These are phyloP conservation scores for Drosophila peninsularis DNA, from an alignment of 2,888 invertebrate species.

Conservation along the genomic window DNA sequence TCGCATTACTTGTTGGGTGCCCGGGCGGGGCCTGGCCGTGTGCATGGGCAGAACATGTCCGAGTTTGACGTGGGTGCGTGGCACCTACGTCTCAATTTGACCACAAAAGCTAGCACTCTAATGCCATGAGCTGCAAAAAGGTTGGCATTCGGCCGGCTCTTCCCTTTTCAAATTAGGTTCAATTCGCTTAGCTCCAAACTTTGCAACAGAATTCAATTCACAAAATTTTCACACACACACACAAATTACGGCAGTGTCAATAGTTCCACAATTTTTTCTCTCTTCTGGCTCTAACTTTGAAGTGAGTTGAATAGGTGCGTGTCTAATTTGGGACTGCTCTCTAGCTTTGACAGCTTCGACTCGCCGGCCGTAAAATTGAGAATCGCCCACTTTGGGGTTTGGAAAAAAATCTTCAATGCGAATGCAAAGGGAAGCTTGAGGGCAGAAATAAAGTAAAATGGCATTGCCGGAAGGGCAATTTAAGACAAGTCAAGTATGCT, in stretches of 20 bases:
- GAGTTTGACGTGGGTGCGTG: conserved; percentile 63
- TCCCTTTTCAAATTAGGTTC: conserved; percentile 29
- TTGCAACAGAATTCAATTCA: conserved; percentile 57
- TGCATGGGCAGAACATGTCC: conserved; percentile 44
- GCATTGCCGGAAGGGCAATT: conserved; percentile 39
- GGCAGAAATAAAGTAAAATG: conserved; percentile 14
- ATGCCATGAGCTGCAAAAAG: conserved; percentile 54
- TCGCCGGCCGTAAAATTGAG: conserved; percentile 40
- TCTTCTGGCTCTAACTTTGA: conserved; percentile 35
- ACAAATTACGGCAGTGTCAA: conserved; percentile 51
- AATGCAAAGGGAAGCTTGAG: too few relatives aligned
- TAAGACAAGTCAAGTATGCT: conserved; percentile 37
- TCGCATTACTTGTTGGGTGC: conserved; percentile 9
- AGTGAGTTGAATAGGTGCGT: conserved; percentile 68
- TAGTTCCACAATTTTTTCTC: conserved; percentile 39
- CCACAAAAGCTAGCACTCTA: conserved; percentile 68
- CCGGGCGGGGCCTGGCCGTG: too few relatives aligned
- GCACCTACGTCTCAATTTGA: conserved; percentile 70
- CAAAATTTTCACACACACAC: conserved; percentile 23
- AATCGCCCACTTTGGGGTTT: conserved; percentile 31
- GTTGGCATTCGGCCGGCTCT: conserved; percentile 25
- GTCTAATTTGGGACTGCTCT: conserved; percentile 37
- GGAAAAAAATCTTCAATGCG: conserved; percentile 22
- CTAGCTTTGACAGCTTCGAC: conserved; percentile 27
- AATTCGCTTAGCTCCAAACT: conserved; percentile 30